Evolutionary conservation across 2,113 vertebrate genomes (phyloP), one percentile per base, ranked within the genome.

Genomic region (Pelobates fuscus): DNA sequence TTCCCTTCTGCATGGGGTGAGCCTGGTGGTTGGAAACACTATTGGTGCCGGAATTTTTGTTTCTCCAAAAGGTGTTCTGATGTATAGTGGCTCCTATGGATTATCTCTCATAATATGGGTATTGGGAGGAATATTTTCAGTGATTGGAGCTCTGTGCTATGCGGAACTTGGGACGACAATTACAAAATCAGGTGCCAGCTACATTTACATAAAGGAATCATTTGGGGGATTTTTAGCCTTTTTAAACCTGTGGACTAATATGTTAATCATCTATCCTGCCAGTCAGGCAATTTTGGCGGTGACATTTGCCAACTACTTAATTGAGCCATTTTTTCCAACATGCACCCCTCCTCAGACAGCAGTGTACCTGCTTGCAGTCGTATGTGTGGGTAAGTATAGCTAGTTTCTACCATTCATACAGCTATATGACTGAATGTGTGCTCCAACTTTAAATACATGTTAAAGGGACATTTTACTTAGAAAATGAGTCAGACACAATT

Each of bases 21-120:
- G 91, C 71, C 85, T 93, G 69, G 92, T 93, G 1, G 90, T 93
- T 57, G 92, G 92, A 21, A 93, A 93, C 66, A 93, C 92, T 88
- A 93, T 93, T 1, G 92, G 92, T 49, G 92, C 92, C 0, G 92
- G 92, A 20, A 93, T 93, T 72, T 93, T 93, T 6, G 84, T 93
- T 27, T 91, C 92, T 1, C 91, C 91, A 2, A 92, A 91, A 80
- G 92, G 92, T 24, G 92, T 93, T 21, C 84, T 93, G 2, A 61
- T 63, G 23, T 75, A 90, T 81, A 91, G 88, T 0, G 90, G 91
- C 24, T 93, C 92, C 2, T 93, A 82, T 2, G 92, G 92, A 44
- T 62, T 93, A 20, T 93, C 92, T 1, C 84, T 93, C 54, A 78
- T 93, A 1, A 82, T 93, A 24, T 93, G 92, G 92, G 85, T 81